Conservation (phyloP, 2,113 vertebrate genomes). For the Silurus glanis region DNA sequence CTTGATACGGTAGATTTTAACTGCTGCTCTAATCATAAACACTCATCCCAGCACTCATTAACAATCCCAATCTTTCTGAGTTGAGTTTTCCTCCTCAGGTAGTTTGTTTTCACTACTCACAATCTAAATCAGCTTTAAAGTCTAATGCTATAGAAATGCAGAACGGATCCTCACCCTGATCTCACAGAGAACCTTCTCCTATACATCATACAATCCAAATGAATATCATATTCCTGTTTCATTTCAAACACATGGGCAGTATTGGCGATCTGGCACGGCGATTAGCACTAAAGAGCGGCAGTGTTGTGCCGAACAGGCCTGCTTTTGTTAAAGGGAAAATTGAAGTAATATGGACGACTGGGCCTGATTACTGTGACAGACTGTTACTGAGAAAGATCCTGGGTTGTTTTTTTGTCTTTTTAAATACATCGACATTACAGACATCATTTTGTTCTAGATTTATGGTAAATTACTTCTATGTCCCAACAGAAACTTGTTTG, state of each 20-base stretch:
- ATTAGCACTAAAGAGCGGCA: not conserved
- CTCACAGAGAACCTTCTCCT: not conserved
- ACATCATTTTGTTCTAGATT: not conserved
- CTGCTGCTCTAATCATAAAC: not conserved
- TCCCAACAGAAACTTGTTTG: not conserved
- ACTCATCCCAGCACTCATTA: not conserved
- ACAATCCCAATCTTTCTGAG: not conserved
- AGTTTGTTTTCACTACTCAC: not conserved
- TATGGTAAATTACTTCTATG: not conserved
- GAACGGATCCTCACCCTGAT: not conserved
- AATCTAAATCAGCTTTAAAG: not conserved
- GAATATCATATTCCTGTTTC: not conserved
- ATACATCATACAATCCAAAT: not conserved
- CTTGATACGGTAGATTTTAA: not conserved
- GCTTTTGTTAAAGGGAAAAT: constrained; percentile 20
- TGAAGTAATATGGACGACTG: not conserved
- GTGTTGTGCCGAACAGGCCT: not conserved
- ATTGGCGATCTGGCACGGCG: not conserved
- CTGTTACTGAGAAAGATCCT: not conserved
- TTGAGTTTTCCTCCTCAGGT: not conserved
- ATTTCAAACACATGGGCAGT: not conserved
- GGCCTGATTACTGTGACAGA: constrained; percentile 1
- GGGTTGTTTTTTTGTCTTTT: not conserved
- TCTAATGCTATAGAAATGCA: not conserved
- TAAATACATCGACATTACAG: no score